Conservation (phyloP, 2,113 vertebrate genomes). For the Xiphophorus hellerii region DNA sequence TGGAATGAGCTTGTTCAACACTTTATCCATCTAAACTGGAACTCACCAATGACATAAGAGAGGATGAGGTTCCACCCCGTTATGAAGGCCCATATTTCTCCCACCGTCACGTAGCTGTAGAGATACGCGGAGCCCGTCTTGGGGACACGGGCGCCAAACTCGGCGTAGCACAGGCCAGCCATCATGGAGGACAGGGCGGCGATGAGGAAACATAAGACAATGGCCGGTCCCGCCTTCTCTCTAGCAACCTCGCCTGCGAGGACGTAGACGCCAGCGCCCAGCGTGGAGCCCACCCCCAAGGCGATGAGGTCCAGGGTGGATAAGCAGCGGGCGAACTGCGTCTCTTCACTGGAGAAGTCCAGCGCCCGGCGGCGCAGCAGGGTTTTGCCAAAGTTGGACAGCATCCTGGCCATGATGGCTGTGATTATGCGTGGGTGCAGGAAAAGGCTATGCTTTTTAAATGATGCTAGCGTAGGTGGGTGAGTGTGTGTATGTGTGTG, state of each 20-base stretch:
- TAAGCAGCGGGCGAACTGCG: slow-evolving; percentile 90
- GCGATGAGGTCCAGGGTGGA: slow-evolving; percentile 92
- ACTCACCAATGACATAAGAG: slow-evolving; percentile 93
- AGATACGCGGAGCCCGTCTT: slow-evolving; percentile 95
- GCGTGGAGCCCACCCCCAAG: slow-evolving; percentile 91
- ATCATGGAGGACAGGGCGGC: slow-evolving; percentile 92
- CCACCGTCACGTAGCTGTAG: slow-evolving; percentile 96
- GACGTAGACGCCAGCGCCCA: slow-evolving; percentile 94
- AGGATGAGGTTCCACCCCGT: slow-evolving; percentile 98
- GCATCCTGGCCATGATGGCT: slow-evolving; percentile 76
- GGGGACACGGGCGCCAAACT: slow-evolving; percentile 95
- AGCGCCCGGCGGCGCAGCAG: slow-evolving; percentile 87
- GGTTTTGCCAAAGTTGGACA: slow-evolving; percentile 81
- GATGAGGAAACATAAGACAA: slow-evolving; percentile 93
- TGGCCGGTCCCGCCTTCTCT: slow-evolving; percentile 90
- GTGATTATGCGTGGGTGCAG: slow-evolving; percentile 40
- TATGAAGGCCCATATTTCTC: slow-evolving; percentile 97
- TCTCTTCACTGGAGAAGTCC: slow-evolving; percentile 80
- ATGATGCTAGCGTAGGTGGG: slow-evolving; percentile 15
- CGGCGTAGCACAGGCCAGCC: slow-evolving; percentile 95
- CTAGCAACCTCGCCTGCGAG: slow-evolving; percentile 92
- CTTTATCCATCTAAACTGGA: neutral
- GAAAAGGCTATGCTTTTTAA: slow-evolving; percentile 39
- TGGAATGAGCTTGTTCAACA: neutral
- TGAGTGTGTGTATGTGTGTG: slow-evolving; percentile 37